A percentile compares a stretch with the other conserved stretches of the same genome.
Conservation (phyloP, 2,888 invertebrate genomes). For the Chrysina gloriosa region DNA sequence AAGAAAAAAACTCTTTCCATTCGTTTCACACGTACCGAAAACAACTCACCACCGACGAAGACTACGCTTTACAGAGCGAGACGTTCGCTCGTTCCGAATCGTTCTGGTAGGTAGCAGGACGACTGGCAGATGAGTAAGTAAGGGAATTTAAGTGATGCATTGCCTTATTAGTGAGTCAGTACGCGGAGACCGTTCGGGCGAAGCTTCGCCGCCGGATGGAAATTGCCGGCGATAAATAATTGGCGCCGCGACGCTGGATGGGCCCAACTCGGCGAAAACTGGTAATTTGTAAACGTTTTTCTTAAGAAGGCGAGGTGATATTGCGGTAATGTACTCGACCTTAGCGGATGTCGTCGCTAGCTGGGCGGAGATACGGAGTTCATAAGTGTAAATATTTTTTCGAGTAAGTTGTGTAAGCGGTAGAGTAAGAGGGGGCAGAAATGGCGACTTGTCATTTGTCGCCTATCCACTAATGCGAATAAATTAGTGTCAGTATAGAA, state of each 20-base stretch:
- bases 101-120: not conserved
- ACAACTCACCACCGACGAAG: not conserved
- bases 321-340: conserved; percentile 12
- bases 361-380: too few species aligned
- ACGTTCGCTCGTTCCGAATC: too few species aligned
- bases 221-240: conserved; percentile 27
- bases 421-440: too few species aligned
- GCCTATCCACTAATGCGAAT: too few species aligned
- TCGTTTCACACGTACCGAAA: not conserved
- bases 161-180: conserved; percentile 30
- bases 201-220: conserved; percentile 2
- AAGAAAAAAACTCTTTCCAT: not conserved
- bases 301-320: not conserved
- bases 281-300: conserved; percentile 30
- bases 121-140: conserved; percentile 27
- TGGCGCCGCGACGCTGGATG: not conserved
- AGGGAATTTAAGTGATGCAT: conserved; percentile 27
- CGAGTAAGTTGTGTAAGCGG: too few species aligned
- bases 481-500: too few species aligned
- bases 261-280: conserved; percentile 10
- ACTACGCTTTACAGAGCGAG: too few species aligned
- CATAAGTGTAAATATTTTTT: too few species aligned
- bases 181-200: not conserved
- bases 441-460: too few species aligned
- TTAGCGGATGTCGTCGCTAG: too few species aligned